phyloP scores from a whole-genome alignment of 2,888 invertebrate genomes.

The Athetis lepigone region DNA sequence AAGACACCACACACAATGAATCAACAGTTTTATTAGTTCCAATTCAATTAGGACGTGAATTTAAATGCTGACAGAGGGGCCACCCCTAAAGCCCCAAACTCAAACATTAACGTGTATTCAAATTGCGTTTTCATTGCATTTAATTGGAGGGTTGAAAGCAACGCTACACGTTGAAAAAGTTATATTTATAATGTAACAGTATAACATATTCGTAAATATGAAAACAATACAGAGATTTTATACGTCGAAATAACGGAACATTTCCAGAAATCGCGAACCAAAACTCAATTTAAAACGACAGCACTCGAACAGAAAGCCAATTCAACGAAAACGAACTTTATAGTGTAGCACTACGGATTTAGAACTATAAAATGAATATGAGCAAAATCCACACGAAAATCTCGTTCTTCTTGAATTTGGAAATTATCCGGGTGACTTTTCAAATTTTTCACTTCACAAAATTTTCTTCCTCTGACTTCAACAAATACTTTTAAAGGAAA shows the following conservation, averaged over 20 bases:
- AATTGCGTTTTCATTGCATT: constrained; percentile 61
- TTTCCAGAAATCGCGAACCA: too few relatives aligned
- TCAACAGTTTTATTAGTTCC: constrained; percentile 53
- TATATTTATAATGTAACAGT: constrained; percentile 19
- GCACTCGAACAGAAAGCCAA: constrained; percentile 1
- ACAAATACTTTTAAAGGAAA: too few relatives aligned
- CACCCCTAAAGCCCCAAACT: constrained; percentile 53
- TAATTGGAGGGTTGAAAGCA: constrained; percentile 54
- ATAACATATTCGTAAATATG: constrained; percentile 34
- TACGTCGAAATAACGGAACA: constrained; percentile 4
- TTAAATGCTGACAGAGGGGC: constrained; percentile 43
- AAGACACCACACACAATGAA: constrained; percentile 46
- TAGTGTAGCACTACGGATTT: constrained; percentile 10
- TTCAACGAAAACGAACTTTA: background rate
- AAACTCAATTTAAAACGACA: constrained; percentile 19
- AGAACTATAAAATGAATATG: constrained; percentile 1
- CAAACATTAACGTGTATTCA: constrained; percentile 45
- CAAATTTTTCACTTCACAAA: too few relatives aligned
- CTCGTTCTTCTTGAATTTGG: too few relatives aligned
- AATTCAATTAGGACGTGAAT: constrained; percentile 54
- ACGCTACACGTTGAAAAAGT: constrained; percentile 26
- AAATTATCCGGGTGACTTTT: too few relatives aligned
- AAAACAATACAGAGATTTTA: constrained; percentile 4
- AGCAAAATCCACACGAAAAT: too few relatives aligned
- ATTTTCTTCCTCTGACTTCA: too few relatives aligned